Evolutionary conservation across 2,797 vertebrate genomes (phyloP), one percentile per base, ranked within the genome.

Genomic region (Malurus splendens): DNA sequence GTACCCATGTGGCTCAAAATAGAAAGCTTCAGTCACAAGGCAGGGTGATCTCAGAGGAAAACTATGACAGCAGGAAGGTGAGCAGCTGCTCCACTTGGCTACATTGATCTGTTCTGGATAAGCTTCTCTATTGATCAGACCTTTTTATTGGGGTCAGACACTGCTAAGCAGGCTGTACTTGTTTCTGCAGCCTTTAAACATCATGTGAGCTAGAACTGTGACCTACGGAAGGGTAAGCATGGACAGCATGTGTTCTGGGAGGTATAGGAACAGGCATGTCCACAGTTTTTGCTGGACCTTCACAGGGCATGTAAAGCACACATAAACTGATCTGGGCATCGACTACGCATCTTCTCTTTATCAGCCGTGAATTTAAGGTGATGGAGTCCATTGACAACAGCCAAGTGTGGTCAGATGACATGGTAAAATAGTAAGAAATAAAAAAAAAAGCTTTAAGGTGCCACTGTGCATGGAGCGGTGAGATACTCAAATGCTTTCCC

Each of bases 41-140:
- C 68, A 88, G 78, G 44, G 41, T 92, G 88, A 90, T 50, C 82
- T 92, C 75, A 75, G 85, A 78, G 71, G 66, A 81, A 33, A 90
- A 36, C 47, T 39, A 33, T 75, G 61, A 33, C 50, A 75, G 78
- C 45, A 79, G 82, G 55, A 90, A 86, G 64, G 51, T 22, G 39
- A 92, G 74, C 15, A 59, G 78, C 55, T 44, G 66, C 56, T 76
- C 64, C 0, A 0, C 55, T 84, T 50, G 67, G 55, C 60, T 85
- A 54, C 36, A 5, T 22, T 27, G 60, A 79, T 68, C 72, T 79
- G 56, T 65, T 39, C 67, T 51, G 60, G 67, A 36, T 79, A 89
- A 65, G 39, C 33, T 54, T 36, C 51, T 50, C 23, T 42, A 60
- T 52, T 18, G 75, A 84, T 86, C 47, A 84, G 50, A 59, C 38